Conservation (phyloP, 2,888 invertebrate genomes). For the Thymelicus sylvestris region DNA sequence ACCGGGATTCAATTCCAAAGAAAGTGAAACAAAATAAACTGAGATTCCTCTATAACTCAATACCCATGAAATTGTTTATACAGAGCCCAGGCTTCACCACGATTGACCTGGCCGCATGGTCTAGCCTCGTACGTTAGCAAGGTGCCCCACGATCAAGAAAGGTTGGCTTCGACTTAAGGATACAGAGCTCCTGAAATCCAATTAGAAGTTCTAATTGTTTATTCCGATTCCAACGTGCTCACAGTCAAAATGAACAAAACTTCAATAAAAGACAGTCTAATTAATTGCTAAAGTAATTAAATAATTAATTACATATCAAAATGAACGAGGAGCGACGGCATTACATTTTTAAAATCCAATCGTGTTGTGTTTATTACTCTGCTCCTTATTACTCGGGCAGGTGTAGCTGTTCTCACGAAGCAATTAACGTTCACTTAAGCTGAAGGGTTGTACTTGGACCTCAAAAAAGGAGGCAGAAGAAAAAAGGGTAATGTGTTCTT, state of each 20-base stretch:
- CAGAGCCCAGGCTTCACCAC: too few relatives aligned
- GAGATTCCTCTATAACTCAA: too few relatives aligned
- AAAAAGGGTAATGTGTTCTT: slow-evolving; percentile 49
- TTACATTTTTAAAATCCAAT: slow-evolving; percentile 47
- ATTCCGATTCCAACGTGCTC: too few relatives aligned
- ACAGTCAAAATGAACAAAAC: too few relatives aligned
- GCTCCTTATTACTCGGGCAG: slow-evolving; percentile 58
- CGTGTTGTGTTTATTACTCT: slow-evolving; percentile 67
- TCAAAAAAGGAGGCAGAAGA: slow-evolving; percentile 54
- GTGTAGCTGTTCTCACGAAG: slow-evolving; percentile 74
- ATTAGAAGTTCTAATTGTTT: too few relatives aligned
- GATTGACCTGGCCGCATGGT: too few relatives aligned
- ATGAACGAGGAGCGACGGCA: background rate
- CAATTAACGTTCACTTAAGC: slow-evolving; percentile 73
- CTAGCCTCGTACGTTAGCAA: background rate
- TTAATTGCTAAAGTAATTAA: background rate
- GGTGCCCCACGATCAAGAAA: background rate
- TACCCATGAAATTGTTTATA: too few relatives aligned
- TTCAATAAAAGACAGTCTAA: background rate
- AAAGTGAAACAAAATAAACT: too few relatives aligned
- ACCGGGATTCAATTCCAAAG: too few relatives aligned
- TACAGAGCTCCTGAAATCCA: background rate
- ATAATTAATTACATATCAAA: slow-evolving; percentile 5
- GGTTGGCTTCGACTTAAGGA: background rate
- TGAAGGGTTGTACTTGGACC: slow-evolving; percentile 75